Conservation (phyloP, 2,113 vertebrate genomes). For the Anser cygnoides region DNA sequence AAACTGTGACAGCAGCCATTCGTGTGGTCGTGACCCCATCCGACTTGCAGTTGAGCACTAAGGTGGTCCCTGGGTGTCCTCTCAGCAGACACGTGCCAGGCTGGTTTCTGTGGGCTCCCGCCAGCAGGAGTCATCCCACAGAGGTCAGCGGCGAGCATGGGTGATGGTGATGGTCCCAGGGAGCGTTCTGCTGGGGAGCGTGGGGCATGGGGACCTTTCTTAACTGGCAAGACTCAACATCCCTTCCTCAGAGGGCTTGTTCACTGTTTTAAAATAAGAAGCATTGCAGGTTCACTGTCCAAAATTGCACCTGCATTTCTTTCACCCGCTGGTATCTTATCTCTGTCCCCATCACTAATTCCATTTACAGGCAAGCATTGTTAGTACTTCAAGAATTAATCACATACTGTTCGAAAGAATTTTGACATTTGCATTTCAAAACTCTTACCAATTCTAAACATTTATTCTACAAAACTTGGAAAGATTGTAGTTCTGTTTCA, state of each 20-base stretch:
- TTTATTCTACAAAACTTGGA: constrained; percentile 82
- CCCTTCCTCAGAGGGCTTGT: neutral
- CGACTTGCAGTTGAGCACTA: neutral
- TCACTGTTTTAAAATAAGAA: neutral
- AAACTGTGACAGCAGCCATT: neutral
- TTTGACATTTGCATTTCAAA: constrained; percentile 81
- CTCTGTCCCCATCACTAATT: constrained; percentile 12
- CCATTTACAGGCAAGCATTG: constrained; percentile 42
- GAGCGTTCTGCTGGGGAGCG: neutral
- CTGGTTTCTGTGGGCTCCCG: neutral
- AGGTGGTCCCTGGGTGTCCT: neutral
- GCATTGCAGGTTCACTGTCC: neutral
- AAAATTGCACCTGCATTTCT: neutral
- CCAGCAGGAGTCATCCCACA: neutral
- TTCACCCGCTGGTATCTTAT: neutral
- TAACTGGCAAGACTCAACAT: neutral
- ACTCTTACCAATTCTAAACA: constrained; percentile 79
- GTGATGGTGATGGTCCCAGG: neutral
- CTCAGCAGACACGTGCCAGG: neutral
- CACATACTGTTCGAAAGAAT: constrained; percentile 52
- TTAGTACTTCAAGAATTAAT: constrained; percentile 68
- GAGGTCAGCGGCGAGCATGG: neutral
- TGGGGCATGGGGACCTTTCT: neutral
- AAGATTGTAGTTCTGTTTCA: constrained; percentile 78
- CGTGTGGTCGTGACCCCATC: neutral